Conservation (phyloP, 1,140 invertebrate species). For the Drosophila quadrilineata region DNA sequence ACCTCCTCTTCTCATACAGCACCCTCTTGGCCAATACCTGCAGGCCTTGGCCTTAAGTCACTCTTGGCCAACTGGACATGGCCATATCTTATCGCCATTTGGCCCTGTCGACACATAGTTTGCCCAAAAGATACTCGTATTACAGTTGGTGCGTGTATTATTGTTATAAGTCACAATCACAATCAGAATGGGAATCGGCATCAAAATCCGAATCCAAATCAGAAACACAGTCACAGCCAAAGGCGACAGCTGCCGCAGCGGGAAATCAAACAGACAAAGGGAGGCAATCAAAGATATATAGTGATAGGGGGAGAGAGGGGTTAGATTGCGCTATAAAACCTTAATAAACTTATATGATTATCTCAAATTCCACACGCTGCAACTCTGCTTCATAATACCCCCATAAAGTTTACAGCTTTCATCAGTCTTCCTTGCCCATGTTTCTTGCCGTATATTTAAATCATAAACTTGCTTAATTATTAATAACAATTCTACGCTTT, state of each 20-base stretch:
- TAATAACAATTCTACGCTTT: too few species aligned
- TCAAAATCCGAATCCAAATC: too few species aligned
- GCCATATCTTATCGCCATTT: constrained; percentile 70
- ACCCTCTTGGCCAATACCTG: too few species aligned
- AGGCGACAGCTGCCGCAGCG: constrained; percentile 23
- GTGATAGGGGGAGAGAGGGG: too few species aligned
- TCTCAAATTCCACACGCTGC: neutral
- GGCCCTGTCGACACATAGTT: constrained; percentile 72
- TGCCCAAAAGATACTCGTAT: constrained; percentile 63
- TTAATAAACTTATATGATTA: constrained; percentile 4
- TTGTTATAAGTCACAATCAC: constrained; percentile 69
- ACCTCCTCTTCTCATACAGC: too few species aligned
- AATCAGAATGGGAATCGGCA: too few species aligned
- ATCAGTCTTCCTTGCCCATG: too few species aligned
- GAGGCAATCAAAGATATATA: neutral
- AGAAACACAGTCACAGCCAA: constrained; percentile 12
- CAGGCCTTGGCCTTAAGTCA: constrained; percentile 24
- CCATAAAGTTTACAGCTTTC: too few species aligned
- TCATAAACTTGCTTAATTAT: too few species aligned
- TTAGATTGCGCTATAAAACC: too few species aligned
- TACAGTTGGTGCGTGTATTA: constrained; percentile 51
- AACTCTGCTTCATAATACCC: too few species aligned
- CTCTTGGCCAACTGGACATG: constrained; percentile 69
- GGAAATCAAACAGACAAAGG: neutral
- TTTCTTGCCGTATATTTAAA: too few species aligned